Base-by-base conservation (phyloP, 2,797 vertebrate genomes). In the Pterois miles region DNA sequence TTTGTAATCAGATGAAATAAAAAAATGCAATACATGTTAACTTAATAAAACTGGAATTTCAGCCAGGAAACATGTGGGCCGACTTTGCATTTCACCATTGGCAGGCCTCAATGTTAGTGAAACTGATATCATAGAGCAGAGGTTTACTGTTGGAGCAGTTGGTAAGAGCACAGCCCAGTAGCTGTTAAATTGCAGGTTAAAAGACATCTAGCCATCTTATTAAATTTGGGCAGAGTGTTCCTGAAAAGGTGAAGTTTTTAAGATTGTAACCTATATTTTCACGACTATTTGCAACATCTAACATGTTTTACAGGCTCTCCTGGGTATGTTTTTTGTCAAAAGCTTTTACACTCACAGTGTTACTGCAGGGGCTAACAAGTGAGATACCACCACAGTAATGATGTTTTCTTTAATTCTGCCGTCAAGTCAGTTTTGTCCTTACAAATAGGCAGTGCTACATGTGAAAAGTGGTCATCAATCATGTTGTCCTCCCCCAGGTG, bases 401-500 rank as follows among this genome's bases (percentile, higher is more conserved):
- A 0, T 0, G 1, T 6, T 53, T 38, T 50, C 9, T 58, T 29
- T 50, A n/a, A 48, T 53, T 40, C 36, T 46, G 22, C 14, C 22
- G 20, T 63, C 5, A 8, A 23, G 20, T 29, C 6, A 1, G 12
- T 2, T 31, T n/a, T 9, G 5, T 54, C n/a, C 8, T 2, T 64
- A 6, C 3, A 48, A 20, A 22, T 23, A 34, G 4, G 10, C 38
- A 25, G 14, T 10, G 6, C 20, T 33, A 2, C 23, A 3, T 62
- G 23, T 56, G 38, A 56, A 52, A 31, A 4, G 23, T n/a, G 53
- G 7, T 69, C 12, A 27, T 59, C 13, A 43, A n/a, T 76, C 18
- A 25, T 34, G 56, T 63, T 25, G 31, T 54, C 57, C 4, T 54
- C 33, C 3, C 57, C 34, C 62, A 99, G 98, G 96, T 99, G 85